phyloP scores from a whole-genome alignment of 2,113 vertebrate genomes.

The Pygoscelis adeliae region DNA sequence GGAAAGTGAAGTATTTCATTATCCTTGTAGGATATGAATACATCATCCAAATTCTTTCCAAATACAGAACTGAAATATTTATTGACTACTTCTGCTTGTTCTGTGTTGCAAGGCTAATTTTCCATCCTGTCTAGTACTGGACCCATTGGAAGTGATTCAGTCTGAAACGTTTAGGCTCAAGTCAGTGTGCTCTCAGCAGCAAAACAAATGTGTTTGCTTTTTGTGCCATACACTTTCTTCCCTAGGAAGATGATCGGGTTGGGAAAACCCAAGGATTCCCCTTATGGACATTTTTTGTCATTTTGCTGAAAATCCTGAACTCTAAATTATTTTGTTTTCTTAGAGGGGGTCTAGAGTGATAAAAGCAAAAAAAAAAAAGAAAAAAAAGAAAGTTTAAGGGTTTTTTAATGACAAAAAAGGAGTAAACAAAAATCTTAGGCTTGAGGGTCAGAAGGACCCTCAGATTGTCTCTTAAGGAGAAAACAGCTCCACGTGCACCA shows the following conservation, averaged over 20 bases:
- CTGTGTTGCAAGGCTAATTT: neutral
- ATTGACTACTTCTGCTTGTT: neutral
- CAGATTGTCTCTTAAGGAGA: neutral
- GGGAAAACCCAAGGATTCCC: neutral
- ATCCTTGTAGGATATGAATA: neutral
- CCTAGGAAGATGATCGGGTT: neutral
- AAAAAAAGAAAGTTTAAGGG: neutral
- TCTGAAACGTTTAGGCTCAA: neutral
- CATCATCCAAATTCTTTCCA: neutral
- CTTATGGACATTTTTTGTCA: neutral
- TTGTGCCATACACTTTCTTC: neutral
- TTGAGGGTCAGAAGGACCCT: neutral
- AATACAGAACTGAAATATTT: neutral
- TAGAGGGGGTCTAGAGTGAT: neutral
- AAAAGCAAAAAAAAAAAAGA: neutral
- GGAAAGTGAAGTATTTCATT: slow-evolving; percentile 27
- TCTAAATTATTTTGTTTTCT: neutral
- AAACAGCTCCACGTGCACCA: rapidly evolving
- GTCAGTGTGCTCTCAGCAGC: neutral
- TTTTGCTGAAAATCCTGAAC: neutral
- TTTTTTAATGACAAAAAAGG: neutral
- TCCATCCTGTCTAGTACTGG: neutral
- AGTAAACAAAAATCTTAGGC: neutral
- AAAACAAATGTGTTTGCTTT: neutral
- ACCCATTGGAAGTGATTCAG: neutral